phyloP scores from a whole-genome alignment of 2,797 vertebrate species.

The Lutjanus campechanus region DNA sequence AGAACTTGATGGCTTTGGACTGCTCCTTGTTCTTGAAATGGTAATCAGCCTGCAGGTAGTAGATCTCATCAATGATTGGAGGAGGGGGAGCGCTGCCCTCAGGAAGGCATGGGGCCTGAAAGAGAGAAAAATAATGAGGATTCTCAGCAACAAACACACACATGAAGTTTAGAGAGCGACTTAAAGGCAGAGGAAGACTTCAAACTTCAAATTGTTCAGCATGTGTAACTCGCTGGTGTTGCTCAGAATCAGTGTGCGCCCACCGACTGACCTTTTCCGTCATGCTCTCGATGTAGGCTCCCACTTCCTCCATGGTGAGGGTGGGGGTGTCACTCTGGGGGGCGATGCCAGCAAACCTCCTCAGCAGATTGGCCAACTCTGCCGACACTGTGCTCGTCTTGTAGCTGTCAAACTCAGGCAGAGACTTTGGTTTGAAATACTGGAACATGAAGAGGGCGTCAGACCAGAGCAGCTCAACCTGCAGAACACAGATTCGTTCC shows the following conservation, averaged over 20 bases:
- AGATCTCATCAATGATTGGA: slow-evolving; percentile 93
- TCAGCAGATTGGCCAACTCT: slow-evolving; percentile 95
- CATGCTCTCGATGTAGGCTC: slow-evolving; percentile 93
- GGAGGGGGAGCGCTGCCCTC: slow-evolving; percentile 91
- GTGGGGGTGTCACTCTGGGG: slow-evolving; percentile 89
- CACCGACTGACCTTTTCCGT: slow-evolving; percentile 87
- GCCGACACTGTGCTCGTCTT: slow-evolving; percentile 99
- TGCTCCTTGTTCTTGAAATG: slow-evolving; percentile 99
- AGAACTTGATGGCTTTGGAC: slow-evolving; percentile 98
- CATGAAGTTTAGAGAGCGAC: neutral
- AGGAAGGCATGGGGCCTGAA: slow-evolving; percentile 91
- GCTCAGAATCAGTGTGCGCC: neutral
- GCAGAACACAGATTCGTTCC: slow-evolving; percentile 36
- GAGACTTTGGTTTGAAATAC: slow-evolving; percentile 97
- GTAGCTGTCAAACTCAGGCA: slow-evolving; percentile 98
- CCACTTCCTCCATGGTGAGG: slow-evolving; percentile 92
- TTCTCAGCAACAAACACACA: neutral
- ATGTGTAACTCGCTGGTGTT: slow-evolving; percentile 11
- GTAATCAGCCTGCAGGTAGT: slow-evolving; percentile 97
- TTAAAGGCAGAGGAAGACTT: neutral
- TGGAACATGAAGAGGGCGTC: slow-evolving; percentile 96
- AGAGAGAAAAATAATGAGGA: slow-evolving; percentile 10
- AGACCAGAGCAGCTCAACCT: slow-evolving; percentile 96
- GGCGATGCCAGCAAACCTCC: slow-evolving; percentile 91
- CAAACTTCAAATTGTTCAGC: slow-evolving; percentile 1